These are phyloP conservation scores for Aromia moschata DNA, from an alignment of 2,888 invertebrate genomes.

Conservation along the genomic window DNA sequence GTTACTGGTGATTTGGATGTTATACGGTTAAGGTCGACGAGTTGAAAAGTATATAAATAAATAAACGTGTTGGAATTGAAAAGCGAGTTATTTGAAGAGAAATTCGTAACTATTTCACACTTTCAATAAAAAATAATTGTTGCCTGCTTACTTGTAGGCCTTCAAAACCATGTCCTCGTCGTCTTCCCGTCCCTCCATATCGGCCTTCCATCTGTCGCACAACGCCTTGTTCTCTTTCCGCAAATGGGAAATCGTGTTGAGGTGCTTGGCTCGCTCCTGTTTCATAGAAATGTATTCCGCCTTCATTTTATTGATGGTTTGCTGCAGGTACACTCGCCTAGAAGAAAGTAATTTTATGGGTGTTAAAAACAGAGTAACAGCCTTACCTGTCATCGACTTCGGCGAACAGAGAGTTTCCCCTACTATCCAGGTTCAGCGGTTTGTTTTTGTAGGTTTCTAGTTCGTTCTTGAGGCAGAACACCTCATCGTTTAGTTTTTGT, in stretches of 20 bases:
- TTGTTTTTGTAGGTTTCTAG: constrained; percentile 49
- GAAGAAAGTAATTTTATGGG: constrained; percentile 22
- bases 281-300: constrained; percentile 48
- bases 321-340: constrained; percentile 53
- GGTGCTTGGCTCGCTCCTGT: constrained; percentile 42
- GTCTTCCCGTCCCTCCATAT: constrained; percentile 40
- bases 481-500: constrained; percentile 52
- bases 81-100: no score
- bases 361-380: background rate
- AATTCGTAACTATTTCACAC: no score
- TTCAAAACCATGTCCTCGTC: constrained; percentile 38
- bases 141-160: constrained; percentile 38
- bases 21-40: no score
- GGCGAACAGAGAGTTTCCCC: constrained; percentile 59
- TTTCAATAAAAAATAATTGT: no score
- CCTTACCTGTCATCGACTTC: constrained; percentile 57
- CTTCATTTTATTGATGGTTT: constrained; percentile 51
- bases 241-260: constrained; percentile 43
- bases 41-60: no score
- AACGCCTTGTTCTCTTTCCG: constrained; percentile 46
- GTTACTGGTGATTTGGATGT: no score
- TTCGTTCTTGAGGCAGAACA: constrained; percentile 47
- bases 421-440: constrained; percentile 50
- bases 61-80: constrained; percentile 16
- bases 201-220: constrained; percentile 43